Conservation (phyloP, 2,113 vertebrate genomes). For the Lampris megalopsis region DNA sequence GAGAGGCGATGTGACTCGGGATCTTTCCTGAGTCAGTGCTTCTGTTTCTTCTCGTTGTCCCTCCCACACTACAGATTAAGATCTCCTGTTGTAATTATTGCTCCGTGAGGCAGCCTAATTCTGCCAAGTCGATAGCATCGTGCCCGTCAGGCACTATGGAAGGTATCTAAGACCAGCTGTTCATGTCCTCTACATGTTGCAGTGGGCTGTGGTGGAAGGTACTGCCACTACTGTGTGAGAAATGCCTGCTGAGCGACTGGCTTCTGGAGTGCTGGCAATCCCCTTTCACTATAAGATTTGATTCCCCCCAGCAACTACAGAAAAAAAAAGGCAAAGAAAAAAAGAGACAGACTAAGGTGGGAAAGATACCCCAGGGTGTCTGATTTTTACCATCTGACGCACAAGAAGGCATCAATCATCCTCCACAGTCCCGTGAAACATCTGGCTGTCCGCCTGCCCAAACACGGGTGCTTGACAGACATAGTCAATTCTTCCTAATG, state of each 20-base stretch:
- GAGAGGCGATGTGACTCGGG: constrained; percentile 1
- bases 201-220: constrained; percentile 47
- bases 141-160: constrained; percentile 52
- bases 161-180: constrained; percentile 57
- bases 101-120: constrained; percentile 60
- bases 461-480: constrained; percentile 53
- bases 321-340: constrained; percentile 9
- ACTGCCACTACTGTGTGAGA: constrained; percentile 42
- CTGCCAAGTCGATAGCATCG: constrained; percentile 69
- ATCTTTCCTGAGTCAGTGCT: background rate
- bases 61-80: constrained; percentile 59
- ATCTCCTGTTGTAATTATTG: constrained; percentile 76
- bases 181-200: constrained; percentile 62
- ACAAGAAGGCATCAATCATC: constrained; percentile 58
- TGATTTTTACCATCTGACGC: constrained; percentile 35
- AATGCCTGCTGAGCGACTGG: constrained; percentile 46
- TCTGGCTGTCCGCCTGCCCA: constrained; percentile 30
- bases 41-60: constrained; percentile 16
- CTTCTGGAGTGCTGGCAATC: constrained; percentile 56
- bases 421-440: constrained; percentile 24
- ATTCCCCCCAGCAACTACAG: background rate
- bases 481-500: constrained; percentile 61
- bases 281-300: background rate
- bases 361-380: constrained; percentile 22
- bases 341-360: background rate